Evolutionary conservation across 2,797 vertebrate species (phyloP).

Genomic region (Crocodylus rhombifer): DNA sequence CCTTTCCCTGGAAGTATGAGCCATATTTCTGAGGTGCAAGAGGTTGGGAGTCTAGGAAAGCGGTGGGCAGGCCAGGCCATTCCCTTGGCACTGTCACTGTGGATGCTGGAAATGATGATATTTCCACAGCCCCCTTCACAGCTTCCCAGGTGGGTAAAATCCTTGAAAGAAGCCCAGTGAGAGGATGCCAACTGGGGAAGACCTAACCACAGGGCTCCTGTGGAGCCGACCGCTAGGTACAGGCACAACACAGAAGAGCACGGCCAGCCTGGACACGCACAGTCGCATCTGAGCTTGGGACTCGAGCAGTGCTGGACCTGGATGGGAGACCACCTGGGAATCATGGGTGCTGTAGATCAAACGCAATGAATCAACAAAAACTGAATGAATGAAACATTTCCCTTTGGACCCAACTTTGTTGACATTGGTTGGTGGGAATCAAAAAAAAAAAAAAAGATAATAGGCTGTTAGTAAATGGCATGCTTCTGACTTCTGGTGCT

Average conservation of each 20-base stretch:
- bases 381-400: too few species aligned
- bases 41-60: neutral
- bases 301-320: neutral
- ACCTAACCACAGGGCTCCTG: neutral
- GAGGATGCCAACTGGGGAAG: neutral
- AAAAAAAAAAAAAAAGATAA: neutral
- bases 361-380: too few species aligned
- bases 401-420: neutral
- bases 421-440: neutral
- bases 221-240: rapidly evolving
- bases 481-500: neutral
- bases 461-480: neutral
- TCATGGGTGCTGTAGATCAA: too few species aligned
- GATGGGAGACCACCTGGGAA: neutral
- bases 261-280: neutral
- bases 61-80: neutral
- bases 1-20: neutral
- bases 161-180: neutral
- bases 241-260: neutral
- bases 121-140: neutral
- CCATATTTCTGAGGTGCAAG: neutral
- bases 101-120: neutral
- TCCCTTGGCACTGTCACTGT: neutral
- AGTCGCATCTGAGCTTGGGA: neutral
- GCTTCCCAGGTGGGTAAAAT: rapidly evolving